A percentile compares a stretch with the other conserved stretches of the same genome.
These are phyloP conservation scores for Okapia johnstoni DNA, from an alignment of 2,113 vertebrate species.

Conservation along the genomic window DNA sequence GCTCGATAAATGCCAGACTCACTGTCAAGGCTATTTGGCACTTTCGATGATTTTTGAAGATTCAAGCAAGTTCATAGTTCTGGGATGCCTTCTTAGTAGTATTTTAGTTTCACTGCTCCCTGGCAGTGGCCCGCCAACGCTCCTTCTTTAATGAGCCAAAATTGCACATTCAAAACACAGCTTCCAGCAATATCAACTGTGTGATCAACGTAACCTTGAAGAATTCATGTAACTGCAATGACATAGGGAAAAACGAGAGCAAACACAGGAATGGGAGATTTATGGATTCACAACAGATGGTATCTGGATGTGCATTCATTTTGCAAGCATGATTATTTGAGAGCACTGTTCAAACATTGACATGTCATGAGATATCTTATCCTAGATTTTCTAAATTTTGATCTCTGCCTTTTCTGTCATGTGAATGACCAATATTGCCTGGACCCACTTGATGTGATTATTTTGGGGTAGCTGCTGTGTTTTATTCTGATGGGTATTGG, in stretches of 20 bases:
- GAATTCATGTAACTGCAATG: background rate
- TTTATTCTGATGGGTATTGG: background rate
- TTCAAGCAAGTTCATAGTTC: background rate
- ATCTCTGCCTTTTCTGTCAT: background rate
- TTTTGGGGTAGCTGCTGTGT: background rate
- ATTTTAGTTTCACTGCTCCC: constrained; percentile 21
- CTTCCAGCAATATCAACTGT: constrained; percentile 16
- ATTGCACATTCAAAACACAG: constrained; percentile 22
- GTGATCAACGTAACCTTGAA: constrained; percentile 12
- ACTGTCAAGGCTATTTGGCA: constrained; percentile 16
- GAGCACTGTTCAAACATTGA: background rate
- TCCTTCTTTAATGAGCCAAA: constrained; percentile 7
- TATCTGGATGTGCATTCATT: background rate
- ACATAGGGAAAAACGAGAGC: background rate
- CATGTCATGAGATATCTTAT: background rate
- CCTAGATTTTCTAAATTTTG: background rate
- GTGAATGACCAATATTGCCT: background rate
- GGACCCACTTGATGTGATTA: background rate
- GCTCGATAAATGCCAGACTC: background rate
- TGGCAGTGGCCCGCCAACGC: background rate
- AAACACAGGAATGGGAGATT: background rate
- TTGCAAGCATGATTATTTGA: background rate
- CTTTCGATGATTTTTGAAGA: constrained; percentile 42
- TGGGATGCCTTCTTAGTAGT: background rate
- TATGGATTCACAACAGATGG: background rate